Base-by-base conservation (phyloP, 2,888 invertebrate species). In the Trissonchulus latispiculum region DNA sequence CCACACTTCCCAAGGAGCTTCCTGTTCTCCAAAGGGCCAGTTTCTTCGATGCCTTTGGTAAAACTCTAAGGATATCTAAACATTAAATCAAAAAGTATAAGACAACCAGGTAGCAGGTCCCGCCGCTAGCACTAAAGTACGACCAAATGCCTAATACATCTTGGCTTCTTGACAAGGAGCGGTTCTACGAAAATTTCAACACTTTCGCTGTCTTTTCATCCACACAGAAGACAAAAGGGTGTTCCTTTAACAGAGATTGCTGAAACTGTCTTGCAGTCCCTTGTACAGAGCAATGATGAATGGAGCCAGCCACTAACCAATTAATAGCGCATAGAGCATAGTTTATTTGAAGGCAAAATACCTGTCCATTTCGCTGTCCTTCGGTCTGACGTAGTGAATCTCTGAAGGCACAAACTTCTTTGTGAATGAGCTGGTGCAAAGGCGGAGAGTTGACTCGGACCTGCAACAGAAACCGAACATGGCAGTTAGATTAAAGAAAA, bases 1-100 rank as follows among this genome's bases (percentile, higher is more conserved):
- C 97, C 97, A 99, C 73, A 96, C 92, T 84, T 99, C 97, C 97
- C 97, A 99, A 0, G 96, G 94, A 81, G 93, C 92, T 82, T 91
- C 91, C 83, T 96, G 95, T 3, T 91, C 89, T 77, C 90, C 89
- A 83, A 95, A 92, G 36, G 90, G 89, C 94, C 95, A 95, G 72
- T 92, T 89, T 72, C 78, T 74, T 67, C 84, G 29, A n/a, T 67
- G 64, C 33, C 68, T 71, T 28, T 71, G 36, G 35, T 69, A 71
- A 71, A 71, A 71, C 33, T 71, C 72, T 23, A 71, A 33, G n/a
- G 62, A 32, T 28, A 71, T 61, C 64, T 61, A 36, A 70, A 59
- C n/a, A 8, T 23, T n/a, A 23, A 32, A 69, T 33, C 8, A 8
- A 48, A 48, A 48, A 48, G 33, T 33, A 59, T 29, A 48, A 37